Base-by-base conservation (phyloP, 2,888 invertebrate genomes). In the Trypoxylon attenuatum region DNA sequence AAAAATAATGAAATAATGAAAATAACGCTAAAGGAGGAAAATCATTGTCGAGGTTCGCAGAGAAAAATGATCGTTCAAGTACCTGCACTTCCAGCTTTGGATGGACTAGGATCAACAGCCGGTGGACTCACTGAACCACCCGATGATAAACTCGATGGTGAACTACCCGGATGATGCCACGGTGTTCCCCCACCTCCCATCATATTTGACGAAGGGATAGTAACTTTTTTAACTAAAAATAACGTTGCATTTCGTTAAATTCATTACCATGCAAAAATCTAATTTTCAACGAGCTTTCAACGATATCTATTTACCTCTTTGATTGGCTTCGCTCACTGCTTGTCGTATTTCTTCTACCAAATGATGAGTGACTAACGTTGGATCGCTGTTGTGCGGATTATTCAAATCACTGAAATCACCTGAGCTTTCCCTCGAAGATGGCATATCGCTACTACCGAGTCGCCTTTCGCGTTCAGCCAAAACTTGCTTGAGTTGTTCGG, bases 261-360 rank as follows among this genome's bases (percentile, higher is more conserved):
- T n/a, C 23, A 39, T 5, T 19, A 25, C 13, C 1, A 13, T 3
- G 18, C 2, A 23, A 18, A 25, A 22, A 13, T n/a, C 2, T 23
- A 23, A 21, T 16, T 4, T 46, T 49, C n/a, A 1, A 46, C 16
- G 27, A 1, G 25, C 16, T 8, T 25, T 39, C 2, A 39, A 27
- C 19, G n/a, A n/a, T 33, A 16, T 19, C 39, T 6, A 21, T 25
- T 43, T 88, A 94, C 95, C 94, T 93, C 94, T 91, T 71, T 94
- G 94, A 89, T 94, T 95, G 75, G 95, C 95, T 88, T 95, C 95
- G 87, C 92, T 94, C 81, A 96, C 95, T 79, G 95, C 95, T 87
- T 94, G 94, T 70, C 94, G 91, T 82, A 95, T 95, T 90, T 95
- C 95, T 88, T 95, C 95, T 74, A 95, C 92, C 76, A 96, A 90